Percentiles rank a stretch among this genome's conserved stretches.
These are phyloP conservation scores for Amniataba percoides DNA, from an alignment of 2,797 vertebrate genomes.

Conservation along the genomic window DNA sequence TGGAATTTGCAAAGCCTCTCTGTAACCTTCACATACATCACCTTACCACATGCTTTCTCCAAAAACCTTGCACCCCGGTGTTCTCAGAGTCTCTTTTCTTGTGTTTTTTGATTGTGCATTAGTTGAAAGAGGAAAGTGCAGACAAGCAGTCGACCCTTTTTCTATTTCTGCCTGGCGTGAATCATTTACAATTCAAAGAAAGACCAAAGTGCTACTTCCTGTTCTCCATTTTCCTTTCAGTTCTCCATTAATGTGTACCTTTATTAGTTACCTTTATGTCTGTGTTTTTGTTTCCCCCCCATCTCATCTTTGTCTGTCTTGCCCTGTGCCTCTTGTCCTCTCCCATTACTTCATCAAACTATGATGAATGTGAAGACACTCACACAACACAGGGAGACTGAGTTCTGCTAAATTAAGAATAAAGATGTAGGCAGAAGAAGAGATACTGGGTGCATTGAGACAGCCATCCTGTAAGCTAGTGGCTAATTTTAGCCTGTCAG, in stretches of 20 bases:
- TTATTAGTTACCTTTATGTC: constrained; percentile 26
- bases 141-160: constrained; percentile 43
- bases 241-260: constrained; percentile 44
- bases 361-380: constrained; percentile 45
- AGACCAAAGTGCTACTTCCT: constrained; percentile 53
- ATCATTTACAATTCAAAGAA: constrained; percentile 76
- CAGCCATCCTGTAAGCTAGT: constrained; percentile 78
- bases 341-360: constrained; percentile 56
- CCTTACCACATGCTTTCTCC: not conserved
- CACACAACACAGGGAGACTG: constrained; percentile 18
- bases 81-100: constrained; percentile 16
- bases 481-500: constrained; percentile 86
- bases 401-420: constrained; percentile 64
- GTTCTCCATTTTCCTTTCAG: constrained; percentile 38
- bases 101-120: constrained; percentile 50
- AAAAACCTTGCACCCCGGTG: not conserved
- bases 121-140: constrained; percentile 44
- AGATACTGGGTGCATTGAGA: constrained; percentile 73
- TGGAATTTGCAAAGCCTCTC: constrained; percentile 58
- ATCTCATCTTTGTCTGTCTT: not conserved
- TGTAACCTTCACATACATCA: constrained; percentile 27
- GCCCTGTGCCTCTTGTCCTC: constrained; percentile 28
- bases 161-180: constrained; percentile 62
- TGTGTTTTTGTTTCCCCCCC: constrained; percentile 19
- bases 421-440: constrained; percentile 65